Conservation (phyloP, 2,797 vertebrate species). For the Numenius phaeopus region DNA sequence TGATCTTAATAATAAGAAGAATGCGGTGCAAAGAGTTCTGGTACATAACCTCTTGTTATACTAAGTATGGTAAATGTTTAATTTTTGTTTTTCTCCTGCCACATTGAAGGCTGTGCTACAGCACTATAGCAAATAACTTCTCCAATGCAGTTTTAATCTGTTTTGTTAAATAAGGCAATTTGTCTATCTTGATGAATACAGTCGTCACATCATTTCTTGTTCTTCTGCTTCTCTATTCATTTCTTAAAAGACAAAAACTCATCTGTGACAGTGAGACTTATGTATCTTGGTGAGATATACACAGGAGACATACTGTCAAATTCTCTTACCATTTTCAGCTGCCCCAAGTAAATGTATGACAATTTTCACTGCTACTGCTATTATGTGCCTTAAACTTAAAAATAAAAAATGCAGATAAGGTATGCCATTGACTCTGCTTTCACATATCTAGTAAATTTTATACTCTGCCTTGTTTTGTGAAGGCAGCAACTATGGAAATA, state of each 20-base stretch:
- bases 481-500: not conserved
- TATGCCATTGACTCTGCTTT: not conserved
- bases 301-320: not conserved
- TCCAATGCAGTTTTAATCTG: not conserved
- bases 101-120: not conserved
- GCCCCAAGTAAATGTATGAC: not conserved
- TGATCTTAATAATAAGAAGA: constrained; percentile 15
- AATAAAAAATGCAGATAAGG: not conserved
- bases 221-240: not conserved
- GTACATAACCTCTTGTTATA: no score
- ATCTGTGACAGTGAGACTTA: not conserved
- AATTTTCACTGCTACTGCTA: not conserved
- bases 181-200: not conserved
- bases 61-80: no score
- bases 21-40: no score
- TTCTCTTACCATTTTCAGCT: not conserved
- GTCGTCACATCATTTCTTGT: not conserved
- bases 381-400: not conserved
- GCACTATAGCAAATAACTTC: not conserved
- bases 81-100: no score
- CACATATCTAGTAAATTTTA: not conserved
- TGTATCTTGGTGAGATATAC: not conserved
- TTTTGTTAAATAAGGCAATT: not conserved
- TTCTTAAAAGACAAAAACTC: not conserved
- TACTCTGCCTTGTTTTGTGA: not conserved